Evolutionary conservation across 1,140 invertebrate species (phyloP), one percentile per base, ranked within the genome.

Genomic region (Trigoniulus corallinus): DNA sequence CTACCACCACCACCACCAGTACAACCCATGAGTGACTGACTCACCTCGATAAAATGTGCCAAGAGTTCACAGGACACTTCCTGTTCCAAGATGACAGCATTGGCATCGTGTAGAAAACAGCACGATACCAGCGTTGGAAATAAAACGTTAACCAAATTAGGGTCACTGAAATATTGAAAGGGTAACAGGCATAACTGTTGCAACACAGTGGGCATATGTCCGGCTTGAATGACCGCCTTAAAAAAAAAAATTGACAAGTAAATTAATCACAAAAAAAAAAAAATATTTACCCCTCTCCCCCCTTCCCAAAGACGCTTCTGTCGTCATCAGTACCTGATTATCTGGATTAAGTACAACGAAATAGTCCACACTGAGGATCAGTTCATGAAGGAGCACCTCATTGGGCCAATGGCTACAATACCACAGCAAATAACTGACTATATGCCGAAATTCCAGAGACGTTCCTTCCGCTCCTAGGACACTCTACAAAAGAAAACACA

Each of bases 271-370:
- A n/a, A n/a, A n/a, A n/a, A n/a, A n/a, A n/a, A n/a, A n/a, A n/a
- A n/a, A n/a, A n/a, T n/a, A n/a, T n/a, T n/a, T n/a, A n/a, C n/a
- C n/a, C n/a, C n/a, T 26, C 10, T 24, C 45, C 3, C 3, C 24
- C 7, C n/a, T n/a, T n/a, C n/a, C n/a, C n/a, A n/a, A n/a, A n/a
- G n/a, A n/a, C n/a, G n/a, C n/a, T n/a, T n/a, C n/a, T n/a, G n/a
- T n/a, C n/a, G n/a, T n/a, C n/a, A n/a, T n/a, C n/a, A n/a, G n/a
- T 68, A 86, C 83, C 78, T 89, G 85, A 69, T 91, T 88, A 52
- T 86, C 82, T 18, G 70, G 62, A 64, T 86, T 82, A 42, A 79
- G 74, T 3, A 85, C 74, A 21, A 82, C 77, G 64, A 88, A 89
- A 65, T 83, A 86, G 22, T 84, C 86, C 37, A 88, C 75, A 29